phyloP scores from a whole-genome alignment of 30 jellyfish, hydroid and myxozoan genomes.

The Catostylus mosaicus region DNA sequence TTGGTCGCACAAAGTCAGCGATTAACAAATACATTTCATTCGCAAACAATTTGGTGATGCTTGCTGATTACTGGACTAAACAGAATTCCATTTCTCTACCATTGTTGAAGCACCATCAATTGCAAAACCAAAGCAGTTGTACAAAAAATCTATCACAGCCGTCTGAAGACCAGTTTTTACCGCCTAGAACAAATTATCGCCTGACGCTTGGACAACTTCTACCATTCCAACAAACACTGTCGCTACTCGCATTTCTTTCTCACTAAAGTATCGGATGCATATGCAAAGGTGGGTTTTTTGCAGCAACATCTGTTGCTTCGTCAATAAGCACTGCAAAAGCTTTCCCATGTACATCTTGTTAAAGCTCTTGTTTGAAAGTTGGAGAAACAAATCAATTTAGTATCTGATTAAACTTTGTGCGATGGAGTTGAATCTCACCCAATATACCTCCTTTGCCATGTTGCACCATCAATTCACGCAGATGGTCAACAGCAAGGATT shows the following conservation, averaged over 20 bases:
- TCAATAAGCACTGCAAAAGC: constrained; percentile 61
- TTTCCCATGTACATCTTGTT: constrained; percentile 54
- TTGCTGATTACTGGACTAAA: no score
- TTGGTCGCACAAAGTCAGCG: no score
- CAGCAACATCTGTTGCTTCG: constrained; percentile 67
- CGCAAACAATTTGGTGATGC: no score
- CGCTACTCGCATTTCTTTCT: constrained; percentile 22
- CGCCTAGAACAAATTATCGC: constrained; percentile 43
- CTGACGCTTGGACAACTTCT: constrained; percentile 44
- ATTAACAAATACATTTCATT: no score
- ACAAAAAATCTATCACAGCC: constrained; percentile 17
- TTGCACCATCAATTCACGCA: constrained; percentile 58
- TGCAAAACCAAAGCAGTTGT: constrained; percentile 55
- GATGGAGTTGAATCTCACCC: constrained; percentile 56
- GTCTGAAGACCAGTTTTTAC: constrained; percentile 15
- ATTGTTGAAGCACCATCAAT: constrained; percentile 60
- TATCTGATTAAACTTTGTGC: constrained; percentile 60
- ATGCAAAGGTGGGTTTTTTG: constrained; percentile 44
- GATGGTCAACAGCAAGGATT: constrained; percentile 67
- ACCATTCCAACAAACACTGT: constrained; percentile 60
- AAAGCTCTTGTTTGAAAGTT: constrained; percentile 43
- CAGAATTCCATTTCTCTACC: constrained; percentile 39
- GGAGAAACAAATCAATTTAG: constrained; percentile 66
- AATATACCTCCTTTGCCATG: constrained; percentile 58
- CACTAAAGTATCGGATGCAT: constrained; percentile 65